Base-by-base conservation (phyloP, 2,113 vertebrate genomes). In the Phodopus roborovskii region DNA sequence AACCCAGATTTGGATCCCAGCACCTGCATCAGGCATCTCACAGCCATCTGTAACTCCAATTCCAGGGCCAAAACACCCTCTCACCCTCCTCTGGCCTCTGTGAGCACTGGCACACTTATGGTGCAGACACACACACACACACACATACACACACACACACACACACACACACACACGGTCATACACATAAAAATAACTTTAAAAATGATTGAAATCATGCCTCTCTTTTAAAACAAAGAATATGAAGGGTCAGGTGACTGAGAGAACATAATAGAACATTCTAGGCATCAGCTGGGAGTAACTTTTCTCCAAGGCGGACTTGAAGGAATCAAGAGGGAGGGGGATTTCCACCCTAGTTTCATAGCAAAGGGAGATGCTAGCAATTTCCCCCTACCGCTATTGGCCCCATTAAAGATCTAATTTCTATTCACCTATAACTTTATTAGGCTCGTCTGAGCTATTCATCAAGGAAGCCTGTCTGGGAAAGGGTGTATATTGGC, bases 351-450 rank as follows among this genome's bases (percentile, higher is more conserved):
- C 39, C 53, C 71, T 16, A 7, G 22, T 74, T 64, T 89, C 74
- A 48, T 88, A 82, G 77, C 62, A 75, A 95, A 79, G 74, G 42
- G 45, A 86, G 62, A 86, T 28, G 7, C 83, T 45, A 50, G 60
- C 26, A 2, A 62, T 15, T 81, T 56, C 92, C 8, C 1, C 70
- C 83, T 68, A 48, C 84, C 24, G 4, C 71, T 22, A 1, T 48
- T 16, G 11, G 81, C 68, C 95, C 92, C 84, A 71, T 82, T 79
- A 94, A 97, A 94, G 88, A 66, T 73, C 96, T 95, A 62, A 96
- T 97, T 95, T 94, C 92, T 94, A 96, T 78, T 96, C 95, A 96
- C 92, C 94, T 96, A 66, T 86, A 85, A 96, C 96, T 97, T 97
- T 94, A 97, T 96, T 95, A 94, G 96, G 74, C 95, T 91, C 85